Evolutionary conservation across 2,797 vertebrate species (phyloP), one percentile per base, ranked within the genome.

Genomic region (Cephalopachus bancanus): DNA sequence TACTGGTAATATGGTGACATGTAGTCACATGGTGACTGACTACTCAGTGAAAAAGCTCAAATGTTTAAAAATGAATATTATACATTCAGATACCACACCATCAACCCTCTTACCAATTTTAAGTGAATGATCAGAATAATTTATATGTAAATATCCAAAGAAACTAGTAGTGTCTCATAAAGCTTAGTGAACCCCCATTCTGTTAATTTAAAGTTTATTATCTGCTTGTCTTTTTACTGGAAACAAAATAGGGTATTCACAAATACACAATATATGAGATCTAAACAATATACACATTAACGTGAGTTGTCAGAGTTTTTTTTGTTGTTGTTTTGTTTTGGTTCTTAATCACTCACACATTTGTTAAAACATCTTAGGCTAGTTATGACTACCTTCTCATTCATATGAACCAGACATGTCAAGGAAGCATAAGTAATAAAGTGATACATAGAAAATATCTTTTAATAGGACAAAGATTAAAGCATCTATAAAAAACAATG

Each of bases 391-490:
- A 16, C 26, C 10, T 72, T 49, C 55, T 80, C 75, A 78, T 44
- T 97, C 26, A n/a, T 57, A 62, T 78, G 17, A 22, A n/a, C 19
- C 7, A 83, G 55, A 30, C 4, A 71, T 22, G 7, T 65, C 44
- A 81, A 69, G 81, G 26, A 88, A 33, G 11, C 15, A 80, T 84
- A 64, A 69, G 75, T 24, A 79, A 55, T 62, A 75, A 64, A 28
- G 24, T 62, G 24, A 62, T 72, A 24, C 20, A 2, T n/a, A 55
- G 85, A 14, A 83, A 87, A 62, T 86, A 20, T 24, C 5, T 78
- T 91, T 84, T n/a, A 85, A 81, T 30, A 94, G 62, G 62, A 10
- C 11, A 91, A 85, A 89, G 20, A 85, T 79, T 57, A 69, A 88
- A 93, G 64, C 8, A 1, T 44, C 20, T 89, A 49, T n/a, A 87